These are phyloP conservation scores for Tethea ocularis DNA, from an alignment of 2,888 invertebrate species.

Conservation along the genomic window DNA sequence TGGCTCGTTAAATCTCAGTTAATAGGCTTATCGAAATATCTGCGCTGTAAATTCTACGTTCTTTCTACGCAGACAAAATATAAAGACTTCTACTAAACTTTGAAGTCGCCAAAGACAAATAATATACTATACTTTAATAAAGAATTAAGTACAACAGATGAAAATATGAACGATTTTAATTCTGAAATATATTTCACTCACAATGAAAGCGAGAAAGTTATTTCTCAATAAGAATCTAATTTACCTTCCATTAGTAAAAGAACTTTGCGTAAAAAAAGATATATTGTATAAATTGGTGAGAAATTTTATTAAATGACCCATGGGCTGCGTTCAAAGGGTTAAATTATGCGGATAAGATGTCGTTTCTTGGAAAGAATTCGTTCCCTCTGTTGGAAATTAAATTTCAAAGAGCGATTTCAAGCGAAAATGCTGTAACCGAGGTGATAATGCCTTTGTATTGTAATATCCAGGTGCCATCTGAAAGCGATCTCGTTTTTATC, in stretches of 20 bases:
- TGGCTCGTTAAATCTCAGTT: not conserved
- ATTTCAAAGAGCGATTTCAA: slow-evolving; percentile 1
- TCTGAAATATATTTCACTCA: not conserved
- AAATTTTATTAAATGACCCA: slow-evolving; percentile 28
- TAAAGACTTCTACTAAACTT: too few relatives aligned
- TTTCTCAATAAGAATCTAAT: not conserved
- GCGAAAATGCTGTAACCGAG: slow-evolving; percentile 2
- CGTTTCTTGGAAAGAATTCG: slow-evolving; percentile 7
- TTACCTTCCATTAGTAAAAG: not conserved
- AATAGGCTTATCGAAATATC: not conserved
- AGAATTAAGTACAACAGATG: too few relatives aligned
- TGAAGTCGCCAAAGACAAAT: too few relatives aligned
- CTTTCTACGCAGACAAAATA: not conserved
- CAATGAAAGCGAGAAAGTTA: not conserved
- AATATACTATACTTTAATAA: too few relatives aligned
- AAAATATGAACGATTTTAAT: not conserved
- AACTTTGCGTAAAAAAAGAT: not conserved
- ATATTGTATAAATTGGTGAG: slow-evolving; percentile 11
- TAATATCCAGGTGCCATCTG: not conserved
- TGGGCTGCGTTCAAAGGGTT: slow-evolving; percentile 27
- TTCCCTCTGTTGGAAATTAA: not conserved
- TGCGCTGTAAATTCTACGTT: not conserved
- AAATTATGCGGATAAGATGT: slow-evolving; percentile 22
- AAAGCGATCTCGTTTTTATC: not conserved
- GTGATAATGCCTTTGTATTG: slow-evolving; percentile 1